These are phyloP conservation scores for Neomonachus schauinslandi DNA, from an alignment of 2,113 vertebrate species.

Conservation along the genomic window DNA sequence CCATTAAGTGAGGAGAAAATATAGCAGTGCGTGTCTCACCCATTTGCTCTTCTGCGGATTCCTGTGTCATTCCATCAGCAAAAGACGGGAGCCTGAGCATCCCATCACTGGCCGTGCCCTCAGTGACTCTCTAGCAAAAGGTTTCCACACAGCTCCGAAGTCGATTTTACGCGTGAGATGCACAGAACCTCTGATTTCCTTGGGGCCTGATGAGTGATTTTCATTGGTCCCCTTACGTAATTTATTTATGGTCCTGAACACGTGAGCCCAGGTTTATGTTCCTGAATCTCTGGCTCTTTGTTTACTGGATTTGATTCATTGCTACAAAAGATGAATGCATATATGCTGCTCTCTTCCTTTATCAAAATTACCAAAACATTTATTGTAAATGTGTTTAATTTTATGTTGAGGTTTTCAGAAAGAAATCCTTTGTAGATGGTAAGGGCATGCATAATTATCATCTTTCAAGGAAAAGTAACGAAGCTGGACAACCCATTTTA, in stretches of 20 bases:
- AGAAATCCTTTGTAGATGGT: neutral
- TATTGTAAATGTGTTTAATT: neutral
- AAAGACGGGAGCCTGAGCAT: fast-evolving
- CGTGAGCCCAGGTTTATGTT: neutral
- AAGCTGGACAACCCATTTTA: neutral
- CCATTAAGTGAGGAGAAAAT: neutral
- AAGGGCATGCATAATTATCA: neutral
- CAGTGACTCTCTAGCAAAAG: fast-evolving
- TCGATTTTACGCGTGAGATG: fast-evolving
- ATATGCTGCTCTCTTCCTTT: neutral
- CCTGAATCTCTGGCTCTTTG: neutral
- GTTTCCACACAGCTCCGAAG: neutral
- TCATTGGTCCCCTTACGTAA: fast-evolving
- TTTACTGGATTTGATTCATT: neutral
- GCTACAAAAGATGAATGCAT: neutral
- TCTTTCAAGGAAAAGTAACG: neutral
- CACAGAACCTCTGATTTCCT: neutral
- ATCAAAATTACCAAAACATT: neutral
- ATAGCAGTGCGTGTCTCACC: fast-evolving
- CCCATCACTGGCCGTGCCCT: fast-evolving
- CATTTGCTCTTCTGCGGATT: neutral
- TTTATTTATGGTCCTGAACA: neutral
- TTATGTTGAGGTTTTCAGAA: neutral
- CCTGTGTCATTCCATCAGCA: fast-evolving
- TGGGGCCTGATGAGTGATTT: neutral